phyloP scores from a whole-genome alignment of 2,888 invertebrate species.

The Lomographa bimaculata region DNA sequence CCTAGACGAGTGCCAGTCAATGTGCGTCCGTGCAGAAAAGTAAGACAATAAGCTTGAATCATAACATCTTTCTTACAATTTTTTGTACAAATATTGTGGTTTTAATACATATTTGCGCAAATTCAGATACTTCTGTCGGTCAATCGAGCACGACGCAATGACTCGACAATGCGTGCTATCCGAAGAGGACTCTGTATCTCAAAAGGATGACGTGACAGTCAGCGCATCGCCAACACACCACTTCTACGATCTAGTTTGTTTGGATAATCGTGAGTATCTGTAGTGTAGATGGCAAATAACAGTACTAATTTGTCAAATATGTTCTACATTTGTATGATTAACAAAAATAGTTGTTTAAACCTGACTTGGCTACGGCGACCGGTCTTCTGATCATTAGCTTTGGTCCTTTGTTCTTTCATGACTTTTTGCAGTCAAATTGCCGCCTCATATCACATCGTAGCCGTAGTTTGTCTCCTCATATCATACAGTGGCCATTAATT shows the following conservation, averaged over 20 bases:
- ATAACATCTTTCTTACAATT: background rate
- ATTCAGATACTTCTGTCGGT: slow-evolving; percentile 91
- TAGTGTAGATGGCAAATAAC: slow-evolving; percentile 26
- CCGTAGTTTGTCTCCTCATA: too few relatives aligned
- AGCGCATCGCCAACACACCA: slow-evolving; percentile 94
- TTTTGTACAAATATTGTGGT: background rate
- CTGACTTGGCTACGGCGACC: too few relatives aligned
- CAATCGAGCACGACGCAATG: slow-evolving; percentile 94
- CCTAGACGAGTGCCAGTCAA: slow-evolving; percentile 93
- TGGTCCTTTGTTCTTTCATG: too few relatives aligned
- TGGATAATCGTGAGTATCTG: slow-evolving; percentile 92
- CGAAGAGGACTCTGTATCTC: slow-evolving; percentile 95
- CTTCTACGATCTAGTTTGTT: slow-evolving; percentile 94
- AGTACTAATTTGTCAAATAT: slow-evolving; percentile 28
- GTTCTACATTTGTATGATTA: too few relatives aligned
- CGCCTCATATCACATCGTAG: too few relatives aligned
- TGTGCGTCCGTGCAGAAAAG: slow-evolving; percentile 94
- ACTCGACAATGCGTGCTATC: slow-evolving; percentile 94
- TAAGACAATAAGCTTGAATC: slow-evolving; percentile 67
- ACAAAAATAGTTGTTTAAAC: too few relatives aligned
- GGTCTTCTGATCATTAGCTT: too few relatives aligned
- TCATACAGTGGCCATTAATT: too few relatives aligned
- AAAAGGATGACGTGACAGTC: slow-evolving; percentile 93
- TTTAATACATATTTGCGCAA: too few relatives aligned
- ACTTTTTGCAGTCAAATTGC: too few relatives aligned